Base-by-base conservation (phyloP, 92 coral and sea anemone genomes). In the Epizoanthus ramosus region DNA sequence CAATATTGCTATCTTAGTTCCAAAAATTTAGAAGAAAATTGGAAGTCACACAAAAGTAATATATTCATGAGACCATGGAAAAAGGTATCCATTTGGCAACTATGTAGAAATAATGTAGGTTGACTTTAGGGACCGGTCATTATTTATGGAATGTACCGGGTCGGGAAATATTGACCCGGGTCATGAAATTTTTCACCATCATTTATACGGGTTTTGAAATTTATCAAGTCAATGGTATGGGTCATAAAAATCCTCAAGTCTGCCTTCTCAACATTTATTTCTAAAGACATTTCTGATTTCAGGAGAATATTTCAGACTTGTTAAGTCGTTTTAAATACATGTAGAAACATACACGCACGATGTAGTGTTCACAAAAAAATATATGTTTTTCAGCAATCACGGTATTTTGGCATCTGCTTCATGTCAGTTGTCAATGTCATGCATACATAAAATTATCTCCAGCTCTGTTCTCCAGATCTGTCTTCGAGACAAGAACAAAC, bases 351-450 rank as follows among this genome's bases (percentile, higher is more conserved):
- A 58, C 63, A 58, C 63, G 23, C 63, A 58, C 63, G 63, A 58
- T 58, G 63, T 58, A 58, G 63, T 58, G 63, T 58, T 58, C 63
- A 58, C 63, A 58, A 58, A 58, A 58, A 58, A 10, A 58, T 58
- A 58, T 23, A 17, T 16, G 63, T 58, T 16, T 28, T 58, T 58
- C 63, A 58, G 63, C 63, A 58, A 14, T 58, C 16, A 60, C 66
- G 63, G 63, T 71, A 71, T 71, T 37, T 47, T 71, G 76, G 61
- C 61, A 24, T 71, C 76, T 71, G 76, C 76, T 71, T 71, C 76
- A 24, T n/a, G 56, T 43, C 75, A 43, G 45, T 68, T 71, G 75
- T 71, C 75, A 68, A 71, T 41, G 75, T 14, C 75, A n/a, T 71
- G 57, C 57, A 17, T 43, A 71, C 57, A 45, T 47, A 73, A 73